Percentiles rank a stretch among this genome's conserved stretches.
phyloP scores from a whole-genome alignment of 2,888 invertebrate species.

The Blomia tropicalis region DNA sequence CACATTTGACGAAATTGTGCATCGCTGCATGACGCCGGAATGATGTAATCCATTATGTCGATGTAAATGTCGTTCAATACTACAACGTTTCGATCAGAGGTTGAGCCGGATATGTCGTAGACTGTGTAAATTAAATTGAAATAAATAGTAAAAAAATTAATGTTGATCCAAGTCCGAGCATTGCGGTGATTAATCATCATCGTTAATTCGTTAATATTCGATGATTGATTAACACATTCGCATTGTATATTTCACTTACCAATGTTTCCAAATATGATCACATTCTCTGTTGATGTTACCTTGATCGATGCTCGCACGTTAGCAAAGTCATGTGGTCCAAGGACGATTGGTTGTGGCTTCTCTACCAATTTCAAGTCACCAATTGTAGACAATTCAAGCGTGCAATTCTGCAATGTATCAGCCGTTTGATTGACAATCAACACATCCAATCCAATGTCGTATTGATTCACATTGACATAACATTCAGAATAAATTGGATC shows the following conservation, averaged over 20 bases:
- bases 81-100: slow-evolving; percentile 85
- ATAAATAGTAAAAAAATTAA: not conserved
- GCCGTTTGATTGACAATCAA: slow-evolving; percentile 93
- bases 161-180: not conserved
- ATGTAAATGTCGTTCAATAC: slow-evolving; percentile 98
- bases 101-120: slow-evolving; percentile 84
- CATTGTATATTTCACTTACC: slow-evolving; percentile 47
- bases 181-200: not conserved
- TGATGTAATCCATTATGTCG: slow-evolving; percentile 98
- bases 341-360: slow-evolving; percentile 81
- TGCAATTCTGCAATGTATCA: slow-evolving; percentile 94
- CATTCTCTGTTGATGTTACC: slow-evolving; percentile 98
- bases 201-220: not conserved
- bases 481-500: slow-evolving; percentile 99
- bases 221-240: slow-evolving; percentile 7
- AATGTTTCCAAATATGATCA: slow-evolving; percentile 97
- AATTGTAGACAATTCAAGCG: slow-evolving; percentile 88
- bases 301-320: slow-evolving; percentile 97
- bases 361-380: slow-evolving; percentile 96
- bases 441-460: slow-evolving; percentile 94
- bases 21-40: slow-evolving; percentile 83
- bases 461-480: slow-evolving; percentile 96
- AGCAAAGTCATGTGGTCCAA: slow-evolving; percentile 92
- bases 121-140: too few relatives aligned
- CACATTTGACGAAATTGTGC: slow-evolving; percentile 97